Evolutionary conservation across 2,113 vertebrate species (phyloP).

Genomic region (Pipra filicauda): DNA sequence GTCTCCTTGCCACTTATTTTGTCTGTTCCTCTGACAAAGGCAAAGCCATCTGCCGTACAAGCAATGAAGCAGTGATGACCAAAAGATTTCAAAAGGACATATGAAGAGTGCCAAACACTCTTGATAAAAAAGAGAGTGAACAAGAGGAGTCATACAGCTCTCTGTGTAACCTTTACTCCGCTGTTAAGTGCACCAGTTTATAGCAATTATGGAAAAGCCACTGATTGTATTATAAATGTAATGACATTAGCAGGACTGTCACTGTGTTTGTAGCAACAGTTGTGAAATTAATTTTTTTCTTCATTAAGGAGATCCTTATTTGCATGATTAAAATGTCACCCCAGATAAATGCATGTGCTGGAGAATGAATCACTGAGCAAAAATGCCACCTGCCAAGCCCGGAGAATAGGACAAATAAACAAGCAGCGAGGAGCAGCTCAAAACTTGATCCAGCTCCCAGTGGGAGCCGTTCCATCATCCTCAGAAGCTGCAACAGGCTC

Average conservation of each 20-base stretch:
- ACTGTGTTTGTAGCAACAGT: constrained; percentile 27
- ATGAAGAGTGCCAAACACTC: not conserved
- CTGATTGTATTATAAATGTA: not conserved
- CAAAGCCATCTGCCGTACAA: not conserved
- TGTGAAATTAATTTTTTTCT: constrained; percentile 62
- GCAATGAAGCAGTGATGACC: not conserved
- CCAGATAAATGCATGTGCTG: constrained; percentile 33
- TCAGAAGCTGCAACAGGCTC: not conserved
- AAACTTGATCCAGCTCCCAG: constrained; percentile 54
- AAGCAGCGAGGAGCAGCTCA: not conserved
- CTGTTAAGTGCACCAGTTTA: not conserved
- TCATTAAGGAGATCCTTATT: constrained; percentile 69
- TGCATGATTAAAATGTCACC: constrained; percentile 74
- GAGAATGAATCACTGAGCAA: constrained; percentile 47
- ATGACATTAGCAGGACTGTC: constrained; percentile 47
- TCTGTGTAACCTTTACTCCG: constrained; percentile 46
- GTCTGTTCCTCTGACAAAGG: not conserved
- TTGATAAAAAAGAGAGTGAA: not conserved
- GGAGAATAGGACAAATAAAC: constrained; percentile 51
- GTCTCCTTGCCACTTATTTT: not conserved
- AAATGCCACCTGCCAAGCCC: constrained; percentile 69
- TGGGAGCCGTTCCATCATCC: constrained; percentile 51
- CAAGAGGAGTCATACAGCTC: not conserved
- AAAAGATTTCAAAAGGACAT: not conserved
- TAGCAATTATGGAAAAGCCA: constrained; percentile 19